Evolutionary conservation across 2,888 invertebrate genomes (phyloP), one percentile per base, ranked within the genome.

Genomic region (Tanytarsus gracilentus): DNA sequence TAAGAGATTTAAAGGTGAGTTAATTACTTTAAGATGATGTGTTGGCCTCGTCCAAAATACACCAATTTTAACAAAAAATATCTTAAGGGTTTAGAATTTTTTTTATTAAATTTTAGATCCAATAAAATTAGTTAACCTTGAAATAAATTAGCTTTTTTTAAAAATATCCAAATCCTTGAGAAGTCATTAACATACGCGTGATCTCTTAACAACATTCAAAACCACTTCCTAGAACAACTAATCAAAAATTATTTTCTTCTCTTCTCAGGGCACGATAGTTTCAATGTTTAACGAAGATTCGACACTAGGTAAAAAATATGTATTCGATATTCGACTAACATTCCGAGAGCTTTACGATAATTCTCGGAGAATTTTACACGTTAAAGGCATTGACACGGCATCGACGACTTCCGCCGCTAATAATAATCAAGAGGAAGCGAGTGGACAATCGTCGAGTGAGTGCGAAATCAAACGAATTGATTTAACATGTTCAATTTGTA

Each of bases 271-370:
- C 62, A 91, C 90, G 44, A 87, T 93, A 67, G 88, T 88, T 61
- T 91, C 91, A 4, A 86, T 93, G 72, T 92, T 93, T 78, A 90
- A 90, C 76, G 91, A 91, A 74, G 85, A 88, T 67, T 86, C 88
- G 48, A 86, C 87, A 7, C 74, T 88, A 53, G 92, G 92, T 7
- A 89, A 90, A 65, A 88, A 90, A 63, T 93, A 91, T 75, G 89
- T 92, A 65, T 93, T 93, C 74, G 92, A 93, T 75, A 91, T 93
- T 66, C 80, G 86, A 59, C 82, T 88, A 67, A 93, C 93, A 39
- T 89, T 89, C 66, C 81, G 90, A 65, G 92, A 93, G 75, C 90
- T 91, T 56, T 88, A 91, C 73, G 93, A 93, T 76, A 85, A 88
- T 69, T 90, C 90, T 1, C 77, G 90, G 1, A 78, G 92, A 62